Conservation (phyloP, 2,113 vertebrate genomes). For the Grammomys surdaster region DNA sequence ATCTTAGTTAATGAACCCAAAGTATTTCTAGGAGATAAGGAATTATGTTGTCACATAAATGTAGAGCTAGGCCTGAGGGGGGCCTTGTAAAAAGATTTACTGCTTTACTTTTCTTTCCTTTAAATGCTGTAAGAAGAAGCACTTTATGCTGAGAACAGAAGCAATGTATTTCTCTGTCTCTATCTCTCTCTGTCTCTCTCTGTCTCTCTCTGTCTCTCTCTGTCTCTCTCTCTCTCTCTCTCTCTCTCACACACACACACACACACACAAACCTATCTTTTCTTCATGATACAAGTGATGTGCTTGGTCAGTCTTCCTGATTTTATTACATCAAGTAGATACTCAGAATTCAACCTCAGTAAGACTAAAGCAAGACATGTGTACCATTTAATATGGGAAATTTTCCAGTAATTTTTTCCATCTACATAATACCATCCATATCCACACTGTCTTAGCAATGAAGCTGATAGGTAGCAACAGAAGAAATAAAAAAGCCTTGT, state of each 20-base stretch:
- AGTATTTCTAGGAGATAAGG: not conserved
- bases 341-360: conserved; percentile 49
- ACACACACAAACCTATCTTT: not conserved
- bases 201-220: not conserved
- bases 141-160: not conserved
- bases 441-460: conserved; percentile 79
- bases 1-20: conserved; percentile 17
- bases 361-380: conserved; percentile 41
- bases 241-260: not conserved
- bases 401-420: conserved; percentile 80
- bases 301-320: conserved; percentile 21
- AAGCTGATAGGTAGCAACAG: conserved; percentile 74
- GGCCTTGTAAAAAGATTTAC: not conserved
- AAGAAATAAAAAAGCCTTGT: conserved; percentile 63
- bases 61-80: not conserved
- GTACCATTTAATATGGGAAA: conserved; percentile 63
- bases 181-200: not conserved
- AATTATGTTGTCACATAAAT: not conserved
- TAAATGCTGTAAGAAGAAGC: not conserved
- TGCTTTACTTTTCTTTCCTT: conserved; percentile 10
- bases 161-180: not conserved
- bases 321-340: conserved; percentile 53
- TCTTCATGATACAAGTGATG: not conserved
- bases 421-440: conserved; percentile 74
- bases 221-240: not conserved